Evolutionary conservation across 2,888 invertebrate species (phyloP).

Genomic region (Phengaris arion): DNA sequence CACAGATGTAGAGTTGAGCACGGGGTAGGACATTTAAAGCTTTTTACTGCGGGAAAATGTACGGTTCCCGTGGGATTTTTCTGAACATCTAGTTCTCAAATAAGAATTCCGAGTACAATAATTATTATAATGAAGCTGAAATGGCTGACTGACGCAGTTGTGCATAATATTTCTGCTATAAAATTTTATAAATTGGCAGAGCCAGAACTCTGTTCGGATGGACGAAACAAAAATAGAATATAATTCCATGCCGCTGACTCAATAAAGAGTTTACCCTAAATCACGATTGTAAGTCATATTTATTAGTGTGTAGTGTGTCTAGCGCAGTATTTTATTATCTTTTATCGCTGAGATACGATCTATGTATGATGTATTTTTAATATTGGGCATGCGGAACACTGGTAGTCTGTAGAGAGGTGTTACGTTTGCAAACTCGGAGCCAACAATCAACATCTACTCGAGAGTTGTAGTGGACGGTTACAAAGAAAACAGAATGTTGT

Average conservation of each 20-base stretch:
- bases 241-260: constrained; percentile 65
- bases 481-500: background rate
- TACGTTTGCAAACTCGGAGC: background rate
- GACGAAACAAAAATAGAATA: constrained; percentile 66
- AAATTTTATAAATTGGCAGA: constrained; percentile 73
- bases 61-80: too few relatives aligned
- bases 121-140: background rate
- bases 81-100: background rate
- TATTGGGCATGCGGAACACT: constrained; percentile 13
- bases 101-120: background rate
- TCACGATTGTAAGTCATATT: constrained; percentile 40
- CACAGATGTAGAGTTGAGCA: too few relatives aligned
- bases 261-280: constrained; percentile 48
- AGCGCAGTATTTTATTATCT: constrained; percentile 11
- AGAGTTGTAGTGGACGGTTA: background rate
- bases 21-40: too few relatives aligned
- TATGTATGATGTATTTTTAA: constrained; percentile 9
- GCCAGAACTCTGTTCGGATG: constrained; percentile 60
- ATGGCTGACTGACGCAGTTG: constrained; percentile 52
- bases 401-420: background rate
- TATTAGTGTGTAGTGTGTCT: constrained; percentile 13
- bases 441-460: background rate
- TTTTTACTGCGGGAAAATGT: too few relatives aligned
- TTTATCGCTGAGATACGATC: background rate
- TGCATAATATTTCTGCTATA: constrained; percentile 71